Base-by-base conservation (phyloP, 2,888 invertebrate genomes). In the Deroplatys truncata region DNA sequence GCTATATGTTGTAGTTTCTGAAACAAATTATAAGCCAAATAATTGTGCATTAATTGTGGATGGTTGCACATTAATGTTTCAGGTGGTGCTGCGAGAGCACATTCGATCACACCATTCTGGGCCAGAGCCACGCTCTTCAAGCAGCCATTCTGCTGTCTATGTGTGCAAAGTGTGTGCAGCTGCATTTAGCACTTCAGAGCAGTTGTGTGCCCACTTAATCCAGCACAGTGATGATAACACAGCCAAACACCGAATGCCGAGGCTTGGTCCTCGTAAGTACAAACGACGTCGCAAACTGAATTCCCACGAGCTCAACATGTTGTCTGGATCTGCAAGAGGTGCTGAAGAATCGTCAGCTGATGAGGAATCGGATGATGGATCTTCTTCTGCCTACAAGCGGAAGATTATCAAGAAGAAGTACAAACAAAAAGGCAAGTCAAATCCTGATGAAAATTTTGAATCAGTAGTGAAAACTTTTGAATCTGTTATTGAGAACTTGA, bases 191-290 rank as follows among this genome's bases (percentile, higher is more conserved):
- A 95, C 96, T 0, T 97, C 97, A 4, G 95, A 95, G 28, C 97
- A 97, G 92, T 93, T 98, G 35, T 97, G 97, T 90, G 96, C 97
- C 90, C 98, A 98, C 93, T 95, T 98, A 91, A 97, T 98, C 86
- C 96, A 97, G 92, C 98, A 98, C 92, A 97, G 97, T 92, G 98
- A 98, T 93, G 96, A 96, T 91, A 98, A 98, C 92, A 98, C 98
- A 0, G 97, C 97, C 1, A 94, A 97, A 93, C 96, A 96, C 92
- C 94, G 97, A 85, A 97, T 97, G 92, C 97, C 97, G 0, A 96
- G 97, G 95, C 95, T 96, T 85, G 97, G 96, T 0, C 96, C 96
- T 0, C 94, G 97, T 2, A 97, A 97, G 92, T 97, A 97, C 93
- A 97, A 97, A 92, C 95, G 97, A 0, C 94, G 97, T 89, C 95